Evolutionary conservation across 2,797 vertebrate genomes (phyloP), one percentile per base, ranked within the genome.

Genomic region (Xenopus petersii): DNA sequence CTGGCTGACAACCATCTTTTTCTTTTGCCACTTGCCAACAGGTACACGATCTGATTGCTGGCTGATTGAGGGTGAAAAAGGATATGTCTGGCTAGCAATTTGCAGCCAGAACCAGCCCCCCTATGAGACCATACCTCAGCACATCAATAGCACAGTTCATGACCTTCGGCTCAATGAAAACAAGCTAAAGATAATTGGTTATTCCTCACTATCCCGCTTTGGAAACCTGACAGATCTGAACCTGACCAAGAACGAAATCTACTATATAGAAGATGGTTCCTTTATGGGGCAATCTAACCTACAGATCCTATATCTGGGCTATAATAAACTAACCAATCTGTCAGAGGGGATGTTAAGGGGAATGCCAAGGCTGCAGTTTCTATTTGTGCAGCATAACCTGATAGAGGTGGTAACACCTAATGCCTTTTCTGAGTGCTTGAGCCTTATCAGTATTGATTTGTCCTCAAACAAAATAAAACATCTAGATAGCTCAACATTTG

Each of bases 61-160:
- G 98, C 92, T 99, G 76, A 99, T 99, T 1, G 98, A 99, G 80
- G 98, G 98, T 10, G 97, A 99, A 87, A 98, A 98, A 86, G 98
- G 98, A 68, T 99, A 98, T 0, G 96, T 98, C 81, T 98, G 98
- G 98, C 87, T 99, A 85, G 98, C 97, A 47, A 98, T 98, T 88
- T 99, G 98, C 92, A 98, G 98, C 88, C 96, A 98, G 89, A 99
- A 99, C 89, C 98, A 99, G 87, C 98, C 98, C 0, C 98, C 97
- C 0, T 99, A 98, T 0, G 98, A 99, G 88, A 97, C 96, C 71
- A 98, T 99, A 65, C 98, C 97, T 0, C 97, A 98, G 87, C 98
- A 99, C 81, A 99, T 99, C 88, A 99, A 99, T 89, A 99, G 96
- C 90, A 99, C 98, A 0, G 98, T 98, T 84, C 96, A 98, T 0